phyloP scores from a whole-genome alignment of 1,140 invertebrate genomes.

The Drosophila littoralis region DNA sequence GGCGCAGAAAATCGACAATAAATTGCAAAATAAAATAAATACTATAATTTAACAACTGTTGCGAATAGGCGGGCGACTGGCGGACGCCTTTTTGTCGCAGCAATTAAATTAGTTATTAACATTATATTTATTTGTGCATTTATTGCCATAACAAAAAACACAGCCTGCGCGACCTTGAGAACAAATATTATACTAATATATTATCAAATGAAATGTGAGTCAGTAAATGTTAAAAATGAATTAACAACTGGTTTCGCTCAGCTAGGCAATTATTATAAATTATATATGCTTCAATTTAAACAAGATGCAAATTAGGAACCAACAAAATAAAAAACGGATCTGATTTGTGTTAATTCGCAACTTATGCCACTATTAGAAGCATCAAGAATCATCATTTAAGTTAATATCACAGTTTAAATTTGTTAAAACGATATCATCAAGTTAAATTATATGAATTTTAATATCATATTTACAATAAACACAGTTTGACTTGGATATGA shows the following conservation, averaged over 20 bases:
- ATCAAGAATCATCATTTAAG: too few species aligned
- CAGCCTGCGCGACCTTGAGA: neutral
- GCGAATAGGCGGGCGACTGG: constrained; percentile 8
- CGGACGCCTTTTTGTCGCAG: constrained; percentile 41
- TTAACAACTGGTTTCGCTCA: constrained; percentile 36
- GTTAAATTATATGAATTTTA: too few species aligned
- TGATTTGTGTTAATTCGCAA: neutral
- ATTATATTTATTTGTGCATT: constrained; percentile 63
- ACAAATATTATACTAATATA: constrained; percentile 1
- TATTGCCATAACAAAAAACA: constrained; percentile 52
- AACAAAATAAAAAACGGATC: neutral
- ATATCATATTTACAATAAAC: too few species aligned
- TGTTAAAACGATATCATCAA: too few species aligned
- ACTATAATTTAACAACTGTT: constrained; percentile 51
- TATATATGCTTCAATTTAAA: constrained; percentile 30
- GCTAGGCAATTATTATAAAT: constrained; percentile 28
- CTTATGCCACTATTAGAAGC: neutral
- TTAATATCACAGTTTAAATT: too few species aligned
- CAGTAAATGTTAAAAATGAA: constrained; percentile 27
- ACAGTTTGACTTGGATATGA: too few species aligned
- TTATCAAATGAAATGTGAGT: constrained; percentile 30
- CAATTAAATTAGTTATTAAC: constrained; percentile 67
- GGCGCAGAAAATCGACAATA: constrained; percentile 35
- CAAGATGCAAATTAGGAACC: constrained; percentile 17
- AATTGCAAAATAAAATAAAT: constrained; percentile 29